Conservation (phyloP, 2,888 invertebrate genomes). For the Drosophila fulvimacula region DNA sequence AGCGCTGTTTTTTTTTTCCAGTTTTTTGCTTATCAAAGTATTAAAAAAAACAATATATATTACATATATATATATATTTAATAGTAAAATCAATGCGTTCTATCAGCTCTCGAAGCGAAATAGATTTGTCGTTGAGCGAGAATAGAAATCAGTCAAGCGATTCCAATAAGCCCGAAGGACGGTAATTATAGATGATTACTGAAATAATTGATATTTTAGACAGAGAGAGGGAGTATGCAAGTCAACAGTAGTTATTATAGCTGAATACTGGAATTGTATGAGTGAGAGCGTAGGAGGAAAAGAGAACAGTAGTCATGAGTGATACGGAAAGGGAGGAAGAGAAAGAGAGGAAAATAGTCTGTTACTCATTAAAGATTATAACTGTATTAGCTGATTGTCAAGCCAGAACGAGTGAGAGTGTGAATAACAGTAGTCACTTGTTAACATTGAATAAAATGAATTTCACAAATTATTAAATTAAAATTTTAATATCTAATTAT, state of each 20-base stretch:
- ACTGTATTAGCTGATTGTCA: not conserved
- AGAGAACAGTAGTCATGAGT: no score
- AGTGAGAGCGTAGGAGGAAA: no score
- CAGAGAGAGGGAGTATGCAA: not conserved
- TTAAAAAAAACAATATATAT: no score
- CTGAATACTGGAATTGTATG: not conserved
- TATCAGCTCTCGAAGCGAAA: not conserved
- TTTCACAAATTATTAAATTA: not conserved
- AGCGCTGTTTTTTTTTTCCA: not conserved
- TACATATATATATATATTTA: not conserved
- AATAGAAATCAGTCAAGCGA: constrained; percentile 17
- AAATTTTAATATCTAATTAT: no score
- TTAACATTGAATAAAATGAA: not conserved
- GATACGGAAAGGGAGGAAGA: no score
- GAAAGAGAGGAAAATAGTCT: not conserved
- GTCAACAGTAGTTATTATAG: not conserved
- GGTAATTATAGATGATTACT: not conserved
- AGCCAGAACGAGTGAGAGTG: not conserved
- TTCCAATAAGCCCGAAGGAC: constrained; percentile 5
- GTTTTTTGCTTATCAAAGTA: constrained; percentile 20
- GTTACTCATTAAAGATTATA: not conserved
- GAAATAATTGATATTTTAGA: not conserved
- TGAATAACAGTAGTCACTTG: not conserved
- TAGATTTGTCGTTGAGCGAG: constrained; percentile 6
- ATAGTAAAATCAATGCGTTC: constrained; percentile 9